Conservation (phyloP, 2,888 invertebrate genomes). For the Gandaritis pyraliata region DNA sequence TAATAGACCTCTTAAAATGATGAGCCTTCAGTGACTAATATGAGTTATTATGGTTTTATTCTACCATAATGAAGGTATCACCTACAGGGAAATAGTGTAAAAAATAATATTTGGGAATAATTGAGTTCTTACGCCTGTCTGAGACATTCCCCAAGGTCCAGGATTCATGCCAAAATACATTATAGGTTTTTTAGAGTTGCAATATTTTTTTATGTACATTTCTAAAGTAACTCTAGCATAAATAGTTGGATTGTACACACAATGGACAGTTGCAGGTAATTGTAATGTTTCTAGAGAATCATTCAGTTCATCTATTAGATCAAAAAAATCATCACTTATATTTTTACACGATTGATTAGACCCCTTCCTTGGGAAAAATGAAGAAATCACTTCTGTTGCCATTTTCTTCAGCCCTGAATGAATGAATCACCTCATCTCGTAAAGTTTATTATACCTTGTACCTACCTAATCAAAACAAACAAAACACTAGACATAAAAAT, state of each 20-base stretch:
- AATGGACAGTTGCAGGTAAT: conserved; percentile 84
- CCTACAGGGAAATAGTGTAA: background rate
- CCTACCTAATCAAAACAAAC: background rate
- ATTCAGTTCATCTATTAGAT: conserved; percentile 70
- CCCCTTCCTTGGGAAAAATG: conserved; percentile 55
- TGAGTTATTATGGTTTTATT: too few relatives aligned
- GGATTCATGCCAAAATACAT: conserved; percentile 98
- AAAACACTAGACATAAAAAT: conserved; percentile 1
- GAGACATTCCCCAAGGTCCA: conserved; percentile 98
- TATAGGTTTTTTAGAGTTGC: conserved; percentile 87
- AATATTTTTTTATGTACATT: conserved; percentile 89
- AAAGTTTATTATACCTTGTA: too few relatives aligned
- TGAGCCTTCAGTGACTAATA: too few relatives aligned
- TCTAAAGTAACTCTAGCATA: conserved; percentile 93
- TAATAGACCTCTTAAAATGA: too few relatives aligned
- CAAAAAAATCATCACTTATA: conserved; percentile 61
- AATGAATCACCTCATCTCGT: background rate
- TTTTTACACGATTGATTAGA: conserved; percentile 30
- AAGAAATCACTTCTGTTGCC: conserved; percentile 61
- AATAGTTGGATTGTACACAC: conserved; percentile 93
- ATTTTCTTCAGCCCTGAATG: conserved; percentile 38
- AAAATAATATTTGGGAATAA: conserved; percentile 7
- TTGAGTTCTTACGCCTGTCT: conserved; percentile 90
- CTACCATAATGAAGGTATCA: too few relatives aligned
- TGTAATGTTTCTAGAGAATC: conserved; percentile 70